Conservation (phyloP, 2,888 invertebrate genomes). For the Cheilosia grossa region DNA sequence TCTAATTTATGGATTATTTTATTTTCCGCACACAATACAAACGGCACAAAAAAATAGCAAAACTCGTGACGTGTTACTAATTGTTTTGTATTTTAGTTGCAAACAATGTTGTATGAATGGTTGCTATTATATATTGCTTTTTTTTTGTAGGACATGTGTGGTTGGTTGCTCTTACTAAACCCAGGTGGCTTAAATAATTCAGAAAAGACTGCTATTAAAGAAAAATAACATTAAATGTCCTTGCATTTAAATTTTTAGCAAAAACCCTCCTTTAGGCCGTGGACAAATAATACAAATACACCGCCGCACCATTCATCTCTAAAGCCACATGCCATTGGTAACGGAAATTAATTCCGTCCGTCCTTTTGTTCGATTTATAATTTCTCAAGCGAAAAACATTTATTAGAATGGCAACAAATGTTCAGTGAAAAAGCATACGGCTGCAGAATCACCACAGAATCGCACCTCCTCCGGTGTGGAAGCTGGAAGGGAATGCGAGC, state of each 20-base stretch:
- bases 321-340: conserved; percentile 17
- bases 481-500: neutral
- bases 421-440: conserved; percentile 30
- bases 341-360: conserved; percentile 34
- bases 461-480: neutral
- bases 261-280: neutral
- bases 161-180: neutral
- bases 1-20: conserved; percentile 41
- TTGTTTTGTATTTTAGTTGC: conserved; percentile 18
- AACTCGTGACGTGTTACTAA: conserved; percentile 34
- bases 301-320: neutral
- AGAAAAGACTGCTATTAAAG: neutral
- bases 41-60: too few species aligned
- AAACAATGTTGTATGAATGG: conserved; percentile 1
- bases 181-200: neutral
- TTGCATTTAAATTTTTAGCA: neutral
- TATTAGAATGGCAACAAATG: conserved; percentile 35
- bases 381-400: conserved; percentile 49
- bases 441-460: conserved; percentile 34
- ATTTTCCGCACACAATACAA: neutral
- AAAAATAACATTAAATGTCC: neutral
- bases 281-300: neutral
- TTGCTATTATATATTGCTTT: neutral
- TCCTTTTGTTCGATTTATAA: conserved; percentile 43
- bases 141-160: neutral